Percentiles rank a stretch among this genome's conserved stretches.
Conservation (phyloP, 2,113 vertebrate genomes). For the Helogale parvula region DNA sequence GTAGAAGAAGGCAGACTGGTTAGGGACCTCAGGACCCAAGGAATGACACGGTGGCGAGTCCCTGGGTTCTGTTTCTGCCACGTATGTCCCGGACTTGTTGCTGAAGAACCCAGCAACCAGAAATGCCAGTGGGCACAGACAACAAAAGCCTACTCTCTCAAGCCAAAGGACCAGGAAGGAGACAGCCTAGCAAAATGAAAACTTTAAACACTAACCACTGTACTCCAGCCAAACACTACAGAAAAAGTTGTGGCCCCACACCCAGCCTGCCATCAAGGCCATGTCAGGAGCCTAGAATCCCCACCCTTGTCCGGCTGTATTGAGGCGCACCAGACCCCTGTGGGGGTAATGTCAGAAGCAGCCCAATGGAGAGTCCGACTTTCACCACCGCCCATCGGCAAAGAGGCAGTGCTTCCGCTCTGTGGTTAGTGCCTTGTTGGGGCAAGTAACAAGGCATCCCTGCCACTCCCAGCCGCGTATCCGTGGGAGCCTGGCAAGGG, state of each 20-base stretch:
- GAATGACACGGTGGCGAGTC: not conserved
- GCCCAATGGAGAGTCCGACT: not conserved
- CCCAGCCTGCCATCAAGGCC: not conserved
- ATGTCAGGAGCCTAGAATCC: not conserved
- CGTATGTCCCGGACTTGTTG: not conserved
- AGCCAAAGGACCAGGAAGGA: not conserved
- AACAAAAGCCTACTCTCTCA: not conserved
- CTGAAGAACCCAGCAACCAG: not conserved
- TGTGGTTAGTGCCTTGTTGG: not conserved
- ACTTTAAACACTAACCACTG: not conserved
- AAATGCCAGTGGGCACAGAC: not conserved
- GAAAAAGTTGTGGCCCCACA: not conserved
- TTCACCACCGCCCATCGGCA: not conserved
- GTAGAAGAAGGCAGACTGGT: not conserved
- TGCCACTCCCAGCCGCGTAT: not conserved
- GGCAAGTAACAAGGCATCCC: not conserved
- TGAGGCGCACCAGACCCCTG: not conserved
- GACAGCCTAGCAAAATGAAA: not conserved
- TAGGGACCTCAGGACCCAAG: not conserved
- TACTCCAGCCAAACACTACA: not conserved
- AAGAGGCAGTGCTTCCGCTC: not conserved
- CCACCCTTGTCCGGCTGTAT: not conserved
- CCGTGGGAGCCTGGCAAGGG: not conserved
- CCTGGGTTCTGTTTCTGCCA: not conserved
- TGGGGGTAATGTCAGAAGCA: not conserved